Evolutionary conservation across 1,140 invertebrate species (phyloP), one percentile per base, ranked within the genome.

Genomic region (Drosophila melanica): DNA sequence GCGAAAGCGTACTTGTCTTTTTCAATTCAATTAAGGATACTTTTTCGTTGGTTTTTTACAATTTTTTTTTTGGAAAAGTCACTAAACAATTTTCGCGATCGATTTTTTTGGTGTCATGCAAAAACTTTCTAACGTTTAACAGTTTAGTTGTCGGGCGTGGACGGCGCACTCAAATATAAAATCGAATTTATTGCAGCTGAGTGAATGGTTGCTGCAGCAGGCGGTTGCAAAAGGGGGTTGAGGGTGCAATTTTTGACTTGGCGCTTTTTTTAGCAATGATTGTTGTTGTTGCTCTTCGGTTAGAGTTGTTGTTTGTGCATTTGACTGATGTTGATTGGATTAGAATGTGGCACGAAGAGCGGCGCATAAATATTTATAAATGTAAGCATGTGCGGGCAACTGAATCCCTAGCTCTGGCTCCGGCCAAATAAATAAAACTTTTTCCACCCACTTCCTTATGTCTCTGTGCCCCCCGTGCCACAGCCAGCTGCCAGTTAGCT

Each of bases 241-340:
- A 10, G 9, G n/a, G 10, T 87, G 81, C 71, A 87, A 53, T 87
- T 87, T 87, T 86, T 76, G 81, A 87, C 87, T 86, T 79, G 71
- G 64, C 63, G 8, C 10, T 45, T 30, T 30, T 51, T 9, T 5
- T 42, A 30, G 63, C 20, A 16, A 30, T 54, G 55, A 45, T 30
- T 57, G 37, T 23, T 27, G 20, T 35, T 18, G 37, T 12, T 30
- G 48, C 3, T 27, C 57, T 35, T 45, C 9, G 39, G 55, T 54
- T 77, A 35, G 10, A 35, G 45, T 73, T 55, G 68, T 68, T 71
- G 66, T 60, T 65, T 75, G 44, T 48, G 39, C 60, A 45, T 69
- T 47, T 64, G 63, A 55, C 58, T 74, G 71, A 63, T 57, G 71
- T 23, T 74, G 66, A 69, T 74, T 69, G 71, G 58, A 69, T 74